Percentiles rank a stretch among this genome's conserved stretches.
Conservation (phyloP, 2,113 vertebrate species). For the Brachypteracias leptosomus region DNA sequence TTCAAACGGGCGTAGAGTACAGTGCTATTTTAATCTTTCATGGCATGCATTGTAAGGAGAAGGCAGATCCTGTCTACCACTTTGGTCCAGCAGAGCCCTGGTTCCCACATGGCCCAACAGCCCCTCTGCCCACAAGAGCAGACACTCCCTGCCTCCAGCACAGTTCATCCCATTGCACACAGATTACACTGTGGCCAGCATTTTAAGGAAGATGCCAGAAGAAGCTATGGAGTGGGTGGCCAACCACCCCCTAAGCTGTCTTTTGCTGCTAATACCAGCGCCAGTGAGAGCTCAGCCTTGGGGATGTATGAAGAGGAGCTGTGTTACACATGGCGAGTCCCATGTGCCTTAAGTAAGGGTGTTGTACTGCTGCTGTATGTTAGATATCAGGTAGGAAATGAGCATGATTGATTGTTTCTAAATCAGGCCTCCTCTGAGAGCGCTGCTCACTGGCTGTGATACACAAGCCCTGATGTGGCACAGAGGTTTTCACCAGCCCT, state of each 20-base stretch:
- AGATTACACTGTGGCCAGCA: rapidly evolving
- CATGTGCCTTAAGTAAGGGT: rapidly evolving
- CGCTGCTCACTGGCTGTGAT: rapidly evolving
- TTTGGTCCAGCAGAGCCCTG: not conserved
- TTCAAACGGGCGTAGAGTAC: not conserved
- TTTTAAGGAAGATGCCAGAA: not conserved
- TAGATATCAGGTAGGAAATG: not conserved
- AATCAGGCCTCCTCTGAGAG: not conserved
- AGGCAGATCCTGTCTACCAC: not conserved
- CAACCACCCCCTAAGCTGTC: not conserved
- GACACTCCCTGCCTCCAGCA: not conserved
- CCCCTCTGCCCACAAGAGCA: not conserved
- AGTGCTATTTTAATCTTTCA: not conserved
- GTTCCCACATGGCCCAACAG: not conserved
- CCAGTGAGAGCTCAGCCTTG: not conserved
- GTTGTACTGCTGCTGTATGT: not conserved
- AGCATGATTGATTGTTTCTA: not conserved
- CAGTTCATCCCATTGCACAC: not conserved
- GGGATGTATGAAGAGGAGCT: not conserved
- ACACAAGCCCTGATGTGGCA: not conserved
- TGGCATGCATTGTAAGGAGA: not conserved
- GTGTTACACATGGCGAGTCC: rapidly evolving
- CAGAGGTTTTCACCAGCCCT: not conserved
- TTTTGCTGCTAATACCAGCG: not conserved
- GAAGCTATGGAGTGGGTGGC: not conserved